Percentiles rank a stretch among this genome's conserved stretches.
Conservation (phyloP, 2,888 invertebrate genomes). For the Helicoverpa assulta region DNA sequence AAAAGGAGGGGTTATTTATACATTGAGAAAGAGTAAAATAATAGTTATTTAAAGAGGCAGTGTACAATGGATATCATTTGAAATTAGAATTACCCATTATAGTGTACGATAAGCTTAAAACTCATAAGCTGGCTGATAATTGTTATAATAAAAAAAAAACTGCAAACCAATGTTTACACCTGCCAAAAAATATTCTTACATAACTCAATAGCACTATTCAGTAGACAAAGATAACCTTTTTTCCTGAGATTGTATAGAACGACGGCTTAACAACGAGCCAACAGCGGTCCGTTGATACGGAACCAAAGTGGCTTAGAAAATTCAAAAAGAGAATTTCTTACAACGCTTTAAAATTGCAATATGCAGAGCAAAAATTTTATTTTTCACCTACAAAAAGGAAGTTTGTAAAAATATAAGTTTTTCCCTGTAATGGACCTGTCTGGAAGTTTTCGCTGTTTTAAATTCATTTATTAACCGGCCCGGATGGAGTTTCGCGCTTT, state of each 20-base stretch:
- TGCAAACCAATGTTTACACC: too few relatives aligned
- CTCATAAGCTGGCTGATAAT: too few relatives aligned
- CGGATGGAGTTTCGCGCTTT: background rate
- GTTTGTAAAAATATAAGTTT: background rate
- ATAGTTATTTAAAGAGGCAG: too few relatives aligned
- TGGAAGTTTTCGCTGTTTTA: background rate
- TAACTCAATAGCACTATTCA: too few relatives aligned
- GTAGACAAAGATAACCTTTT: too few relatives aligned
- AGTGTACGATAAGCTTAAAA: too few relatives aligned
- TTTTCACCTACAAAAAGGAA: background rate
- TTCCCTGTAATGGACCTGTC: background rate
- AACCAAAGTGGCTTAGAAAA: conserved; percentile 30
- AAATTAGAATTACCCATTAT: too few relatives aligned
- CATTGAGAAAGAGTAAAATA: too few relatives aligned
- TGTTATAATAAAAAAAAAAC: too few relatives aligned
- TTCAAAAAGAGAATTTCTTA: conserved; percentile 41
- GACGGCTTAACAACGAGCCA: background rate
- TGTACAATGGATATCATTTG: too few relatives aligned
- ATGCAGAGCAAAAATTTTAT: conserved; percentile 6
- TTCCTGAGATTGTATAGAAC: background rate
- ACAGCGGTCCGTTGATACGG: conserved; percentile 10
- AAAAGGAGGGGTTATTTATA: too few relatives aligned
- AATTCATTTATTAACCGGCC: background rate
- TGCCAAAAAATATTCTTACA: too few relatives aligned
- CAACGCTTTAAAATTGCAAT: conserved; percentile 37